Evolutionary conservation across 2,888 invertebrate species (phyloP), one percentile per base, ranked within the genome.

Genomic region (Aphidius colemani): DNA sequence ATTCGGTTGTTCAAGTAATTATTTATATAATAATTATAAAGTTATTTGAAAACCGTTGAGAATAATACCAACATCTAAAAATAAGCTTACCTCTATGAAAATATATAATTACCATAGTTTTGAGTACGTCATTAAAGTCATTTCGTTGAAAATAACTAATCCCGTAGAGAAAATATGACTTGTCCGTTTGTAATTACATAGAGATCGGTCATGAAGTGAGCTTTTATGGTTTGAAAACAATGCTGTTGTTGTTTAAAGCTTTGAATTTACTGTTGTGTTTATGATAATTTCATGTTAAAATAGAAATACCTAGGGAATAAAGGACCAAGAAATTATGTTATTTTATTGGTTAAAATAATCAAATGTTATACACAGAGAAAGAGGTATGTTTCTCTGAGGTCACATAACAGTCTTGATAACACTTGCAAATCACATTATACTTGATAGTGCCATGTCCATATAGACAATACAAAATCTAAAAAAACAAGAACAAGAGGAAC

Each of bases 361-460:
- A 30, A 30, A 30, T 30, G 5, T 30, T 30, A 30, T 30, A 30
- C 5, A 30, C 10, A 44, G n/a, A 50, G 45, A 39, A 43, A 48
- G 50, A 13, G 11, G 30, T 55, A 43, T 57, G 39, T 46, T 30
- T 11, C 57, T 49, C 57, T 50, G 45, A 58, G 60, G 69, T 65
- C 67, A 72, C 73, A 74, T 73, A 72, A 76, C 74, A 74, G 70
- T 68, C 72, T 70, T 75, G 79, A 80, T 80, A 80, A 79, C 78
- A 78, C 78, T 78, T 78, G 79, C 79, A 81, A 81, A 81, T 81
- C 80, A 79, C 74, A 81, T 81, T 80, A 81, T 77, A 72, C 59
- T 65, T 62, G 59, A 30, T 30, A 30, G 30, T 30, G 4, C 13
- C 13, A 5, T 60, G 66, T 63, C 67, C 69, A 66, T 65, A 64